These are phyloP conservation scores for Oreochromis aureus DNA, from an alignment of 2,113 vertebrate species.

Conservation along the genomic window DNA sequence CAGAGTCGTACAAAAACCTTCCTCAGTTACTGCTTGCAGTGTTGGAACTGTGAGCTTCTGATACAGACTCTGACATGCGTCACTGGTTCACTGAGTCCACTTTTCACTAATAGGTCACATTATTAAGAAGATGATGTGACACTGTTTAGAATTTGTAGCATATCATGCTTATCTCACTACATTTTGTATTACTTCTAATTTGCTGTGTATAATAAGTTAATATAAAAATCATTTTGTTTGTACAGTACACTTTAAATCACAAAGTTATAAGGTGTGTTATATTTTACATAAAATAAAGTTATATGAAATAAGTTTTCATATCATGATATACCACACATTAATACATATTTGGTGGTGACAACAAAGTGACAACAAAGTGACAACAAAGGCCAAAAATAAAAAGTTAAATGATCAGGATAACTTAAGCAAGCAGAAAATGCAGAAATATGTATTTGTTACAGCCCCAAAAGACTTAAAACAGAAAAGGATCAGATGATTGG, in stretches of 20 bases:
- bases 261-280: rapidly evolving
- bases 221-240: rapidly evolving
- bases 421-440: rapidly evolving
- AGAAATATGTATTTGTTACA: no score
- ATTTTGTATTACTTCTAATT: no score
- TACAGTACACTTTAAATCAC: no score
- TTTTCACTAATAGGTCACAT: background rate
- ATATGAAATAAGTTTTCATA: rapidly evolving
- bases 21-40: background rate
- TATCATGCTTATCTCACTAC: rapidly evolving
- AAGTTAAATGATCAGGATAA: rapidly evolving
- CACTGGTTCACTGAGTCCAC: background rate
- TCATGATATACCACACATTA: no score
- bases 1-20: slow-evolving; percentile 42
- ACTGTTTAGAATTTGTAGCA: no score
- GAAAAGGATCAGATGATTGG: no score
- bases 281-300: no score
- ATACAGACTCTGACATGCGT: background rate
- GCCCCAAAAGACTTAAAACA: no score
- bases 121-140: background rate
- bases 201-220: no score
- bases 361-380: no score
- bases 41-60: background rate
- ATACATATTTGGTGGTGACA: no score
- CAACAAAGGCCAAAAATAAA: background rate